These are phyloP conservation scores for Euplagia quadripunctaria DNA, from an alignment of 2,888 invertebrate species.

Conservation along the genomic window DNA sequence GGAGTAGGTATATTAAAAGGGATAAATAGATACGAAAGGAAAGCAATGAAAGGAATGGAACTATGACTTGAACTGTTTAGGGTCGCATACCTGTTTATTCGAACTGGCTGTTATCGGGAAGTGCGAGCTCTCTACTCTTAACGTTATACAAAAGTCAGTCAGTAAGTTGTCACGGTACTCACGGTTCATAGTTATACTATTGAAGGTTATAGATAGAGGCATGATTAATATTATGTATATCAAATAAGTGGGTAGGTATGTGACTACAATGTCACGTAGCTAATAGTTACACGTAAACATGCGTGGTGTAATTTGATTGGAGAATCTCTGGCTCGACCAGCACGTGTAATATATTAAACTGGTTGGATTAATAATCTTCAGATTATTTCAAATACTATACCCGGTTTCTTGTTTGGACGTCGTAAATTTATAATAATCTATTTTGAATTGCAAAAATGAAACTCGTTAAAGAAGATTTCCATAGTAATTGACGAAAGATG, in stretches of 20 bases:
- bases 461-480: constrained; percentile 24
- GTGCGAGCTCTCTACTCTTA: not conserved
- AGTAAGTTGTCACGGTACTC: not conserved
- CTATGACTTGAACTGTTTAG: no score
- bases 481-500: constrained; percentile 29
- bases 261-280: not conserved
- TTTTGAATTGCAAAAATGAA: constrained; percentile 8
- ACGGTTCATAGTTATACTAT: not conserved
- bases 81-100: no score
- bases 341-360: constrained; percentile 28
- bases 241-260: not conserved
- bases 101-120: no score
- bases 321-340: not conserved
- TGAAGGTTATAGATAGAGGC: not conserved
- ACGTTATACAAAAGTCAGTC: not conserved
- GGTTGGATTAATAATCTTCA: constrained; percentile 38
- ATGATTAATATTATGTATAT: not conserved
- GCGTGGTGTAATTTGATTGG: constrained; percentile 6
- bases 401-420: constrained; percentile 29
- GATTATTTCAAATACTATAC: constrained; percentile 30
- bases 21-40: no score
- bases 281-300: not conserved
- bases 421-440: constrained; percentile 27
- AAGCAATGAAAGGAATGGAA: no score
- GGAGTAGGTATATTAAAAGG: no score